phyloP scores from a whole-genome alignment of 1,140 invertebrate species.

The Macrostomum lignano region DNA sequence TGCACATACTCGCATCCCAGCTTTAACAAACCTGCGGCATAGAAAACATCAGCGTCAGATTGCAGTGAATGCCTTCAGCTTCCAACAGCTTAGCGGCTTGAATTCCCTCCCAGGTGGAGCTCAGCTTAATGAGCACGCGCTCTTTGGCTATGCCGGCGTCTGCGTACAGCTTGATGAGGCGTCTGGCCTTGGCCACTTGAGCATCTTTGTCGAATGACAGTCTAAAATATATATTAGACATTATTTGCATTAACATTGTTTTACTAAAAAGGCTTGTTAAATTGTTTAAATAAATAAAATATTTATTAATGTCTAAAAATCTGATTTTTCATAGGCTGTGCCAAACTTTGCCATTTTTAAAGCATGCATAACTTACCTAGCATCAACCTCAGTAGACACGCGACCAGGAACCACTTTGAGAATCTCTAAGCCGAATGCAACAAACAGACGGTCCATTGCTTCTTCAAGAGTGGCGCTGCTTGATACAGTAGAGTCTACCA shows the following conservation, averaged over 20 bases:
- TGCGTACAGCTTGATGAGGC: conserved; percentile 61
- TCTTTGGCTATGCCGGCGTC: conserved; percentile 62
- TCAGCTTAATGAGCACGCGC: conserved; percentile 74
- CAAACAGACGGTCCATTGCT: conserved; percentile 68
- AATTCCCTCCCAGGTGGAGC: conserved; percentile 95
- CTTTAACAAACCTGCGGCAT: conserved; percentile 43
- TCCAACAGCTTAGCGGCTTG: conserved; percentile 73
- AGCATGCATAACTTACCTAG: conserved; percentile 34
- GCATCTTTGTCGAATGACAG: conserved; percentile 73
- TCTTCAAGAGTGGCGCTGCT: conserved; percentile 34
- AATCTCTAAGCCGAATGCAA: conserved; percentile 82
- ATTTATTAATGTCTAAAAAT: neutral
- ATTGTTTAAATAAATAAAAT: conserved; percentile 4
- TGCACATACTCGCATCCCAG: too few relatives aligned
- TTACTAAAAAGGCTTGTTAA: neutral
- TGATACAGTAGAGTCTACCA: conserved; percentile 8
- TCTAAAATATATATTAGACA: too few relatives aligned
- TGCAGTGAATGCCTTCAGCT: conserved; percentile 74
- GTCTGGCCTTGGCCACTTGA: conserved; percentile 58
- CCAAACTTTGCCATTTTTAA: neutral
- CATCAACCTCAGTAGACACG: conserved; percentile 94
- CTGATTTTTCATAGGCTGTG: conserved; percentile 5
- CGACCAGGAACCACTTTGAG: conserved; percentile 84
- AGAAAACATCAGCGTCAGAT: conserved; percentile 78
- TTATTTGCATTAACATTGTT: conserved; percentile 3